phyloP scores from a whole-genome alignment of 2,797 vertebrate species.

The Ataeniobius toweri region DNA sequence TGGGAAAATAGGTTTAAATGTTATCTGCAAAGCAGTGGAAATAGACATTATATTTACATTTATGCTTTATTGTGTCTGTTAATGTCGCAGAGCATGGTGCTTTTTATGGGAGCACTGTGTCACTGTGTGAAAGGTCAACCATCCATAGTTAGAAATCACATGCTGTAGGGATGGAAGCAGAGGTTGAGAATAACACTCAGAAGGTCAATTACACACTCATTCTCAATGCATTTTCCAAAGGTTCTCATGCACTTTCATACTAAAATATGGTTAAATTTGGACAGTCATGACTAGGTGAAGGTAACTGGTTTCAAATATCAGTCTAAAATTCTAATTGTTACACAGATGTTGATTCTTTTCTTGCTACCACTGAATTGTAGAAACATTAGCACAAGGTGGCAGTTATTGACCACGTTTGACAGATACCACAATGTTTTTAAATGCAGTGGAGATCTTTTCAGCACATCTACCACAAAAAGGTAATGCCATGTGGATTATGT shows the following conservation, averaged over 20 bases:
- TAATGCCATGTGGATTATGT: too few species aligned
- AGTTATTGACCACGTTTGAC: neutral
- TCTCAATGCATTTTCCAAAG: too few species aligned
- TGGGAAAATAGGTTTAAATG: too few species aligned
- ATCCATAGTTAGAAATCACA: slow-evolving; percentile 7
- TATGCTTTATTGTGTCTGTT: slow-evolving; percentile 18
- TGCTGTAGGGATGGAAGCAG: slow-evolving; percentile 4
- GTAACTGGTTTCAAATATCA: neutral
- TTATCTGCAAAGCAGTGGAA: too few species aligned
- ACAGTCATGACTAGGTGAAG: neutral
- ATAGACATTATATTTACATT: too few species aligned
- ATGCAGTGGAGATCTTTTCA: neutral
- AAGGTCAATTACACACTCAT: slow-evolving; percentile 36
- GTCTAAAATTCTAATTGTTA: neutral
- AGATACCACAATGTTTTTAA: neutral
- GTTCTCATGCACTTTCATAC: neutral
- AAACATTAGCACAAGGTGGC: neutral
- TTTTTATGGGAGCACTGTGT: slow-evolving; percentile 54
- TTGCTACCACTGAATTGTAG: neutral
- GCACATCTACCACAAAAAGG: neutral
- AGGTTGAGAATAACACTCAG: neutral
- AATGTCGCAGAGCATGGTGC: slow-evolving; percentile 25
- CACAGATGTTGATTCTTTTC: neutral
- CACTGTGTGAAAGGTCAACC: slow-evolving; percentile 70
- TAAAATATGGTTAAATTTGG: neutral